Evolutionary conservation across 1,140 invertebrate species (phyloP), one percentile per base, ranked within the genome.

Genomic region (Mya arenaria): DNA sequence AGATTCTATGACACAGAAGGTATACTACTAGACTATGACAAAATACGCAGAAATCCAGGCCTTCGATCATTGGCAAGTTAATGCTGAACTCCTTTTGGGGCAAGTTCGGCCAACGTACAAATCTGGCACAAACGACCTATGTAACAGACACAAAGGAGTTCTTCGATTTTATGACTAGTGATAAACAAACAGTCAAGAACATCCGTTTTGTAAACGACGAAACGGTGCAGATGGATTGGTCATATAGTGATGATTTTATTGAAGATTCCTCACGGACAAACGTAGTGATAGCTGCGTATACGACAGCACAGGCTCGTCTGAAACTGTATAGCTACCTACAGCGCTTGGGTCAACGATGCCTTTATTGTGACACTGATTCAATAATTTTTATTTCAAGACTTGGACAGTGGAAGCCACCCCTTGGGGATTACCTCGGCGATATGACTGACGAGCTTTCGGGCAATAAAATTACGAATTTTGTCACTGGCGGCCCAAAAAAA

Each of bases 321-420:
- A 88, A 92, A 78, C 84, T 93, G 8, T 93, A 92, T 55, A 52
- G 63, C 17, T 88, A 89, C 71, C 65, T 93, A 19, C 86, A 92
- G 79, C 56, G 84, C 34, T 68, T 93, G 17, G 85, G 82, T 19
- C 36, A 82, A 4, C 41, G 86, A 30, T 88, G 88, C 3, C 66
- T 93, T 4, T 93, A 93, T 74, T 91, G 84, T 36, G 93, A 93
- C 73, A 94, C 92, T 13, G 93, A 93, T 28, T 68, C 82, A 84
- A 71, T 15, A 68, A 91, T 15, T 88, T 93, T 32, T 93, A 89
- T 66, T 37, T 87, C 60, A 6, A 63, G 36, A 63, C 34, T 5
- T 8, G 65, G 65, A 68, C 34, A 68, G 44, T 4, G 3, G 23
- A 68, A 68, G 37, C 65, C 65, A 10, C 34, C 13, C 3, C 39